Base-by-base conservation (phyloP, 2,888 invertebrate species). In the Bimastos eiseni region DNA sequence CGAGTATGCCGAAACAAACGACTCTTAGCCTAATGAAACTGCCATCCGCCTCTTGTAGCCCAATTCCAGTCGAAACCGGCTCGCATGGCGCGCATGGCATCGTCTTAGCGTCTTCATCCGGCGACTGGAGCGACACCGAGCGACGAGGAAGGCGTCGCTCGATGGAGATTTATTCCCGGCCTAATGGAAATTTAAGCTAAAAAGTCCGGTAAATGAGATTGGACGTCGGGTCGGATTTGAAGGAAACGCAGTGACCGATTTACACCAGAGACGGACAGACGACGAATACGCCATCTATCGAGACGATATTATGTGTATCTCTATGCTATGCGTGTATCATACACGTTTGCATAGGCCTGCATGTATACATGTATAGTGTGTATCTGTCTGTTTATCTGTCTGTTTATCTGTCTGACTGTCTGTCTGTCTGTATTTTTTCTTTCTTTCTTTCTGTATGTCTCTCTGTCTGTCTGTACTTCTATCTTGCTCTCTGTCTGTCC, bases 151-250 rank as follows among this genome's bases (percentile, higher is more conserved):
- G 70, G 70, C 70, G 70, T 6, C 70, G 86, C 86, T 30, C 86
- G 36, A 34, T 36, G 86, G 36, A 86, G 86, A 86, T 86, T 86
- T 86, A 86, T 86, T 86, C 86, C 15, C 34, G 8, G 34, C 1
- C 86, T 86, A 86, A 86, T 86, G 86, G 86, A 86, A 86, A 86
- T 86, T 36, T 86, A 86, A 86, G 86, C 86, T 86, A 86, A 86
- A 86, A 86, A 86, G 86, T 86, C 86, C 34, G 86, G 86, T 36
- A 86, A 86, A 86, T 86, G 34, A 86, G 86, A 86, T 86, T 86
- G 86, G 34, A 17, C 24, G 86, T 36, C 86, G 24, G 86, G 70
- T 70, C 30, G 70, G 30, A 70, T 70, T 70, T 70, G 70, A 70
- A n/a, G 6, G 70, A 70, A 70, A n/a, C 8, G n/a, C 70, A 70